A percentile compares a stretch with the other conserved stretches of the same genome.
These are phyloP conservation scores for Meloidogyne hapla DNA, from an alignment of 1,140 invertebrate genomes.

Conservation along the genomic window DNA sequence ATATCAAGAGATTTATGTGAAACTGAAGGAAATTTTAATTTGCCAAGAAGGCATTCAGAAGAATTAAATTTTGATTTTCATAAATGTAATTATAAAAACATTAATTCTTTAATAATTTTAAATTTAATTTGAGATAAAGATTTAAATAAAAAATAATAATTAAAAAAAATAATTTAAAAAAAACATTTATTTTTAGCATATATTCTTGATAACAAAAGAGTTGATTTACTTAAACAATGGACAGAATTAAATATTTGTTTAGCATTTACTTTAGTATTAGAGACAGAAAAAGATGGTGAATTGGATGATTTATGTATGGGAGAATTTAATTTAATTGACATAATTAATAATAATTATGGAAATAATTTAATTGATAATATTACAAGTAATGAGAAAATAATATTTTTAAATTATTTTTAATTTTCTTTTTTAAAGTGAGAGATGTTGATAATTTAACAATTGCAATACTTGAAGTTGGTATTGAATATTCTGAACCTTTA, in stretches of 20 bases:
- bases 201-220: conserved; percentile 39
- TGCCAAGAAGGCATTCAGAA: conserved; percentile 35
- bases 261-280: conserved; percentile 32
- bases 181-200: conserved; percentile 40
- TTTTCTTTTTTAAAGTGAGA: conserved; percentile 18
- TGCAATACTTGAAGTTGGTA: conserved; percentile 28
- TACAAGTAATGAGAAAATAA: background rate
- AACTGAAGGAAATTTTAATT: conserved; percentile 33
- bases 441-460: conserved; percentile 31
- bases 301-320: conserved; percentile 39
- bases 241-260: conserved; percentile 46
- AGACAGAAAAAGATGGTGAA: conserved; percentile 25
- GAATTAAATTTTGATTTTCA: conserved; percentile 44
- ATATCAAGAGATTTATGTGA: conserved; percentile 48
- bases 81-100: too few species aligned
- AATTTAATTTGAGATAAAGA: too few species aligned
- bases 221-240: conserved; percentile 51
- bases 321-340: conserved; percentile 28
- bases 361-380: conserved; percentile 5
- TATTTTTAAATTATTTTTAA: too few species aligned
- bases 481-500: conserved; percentile 28
- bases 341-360: conserved; percentile 22
- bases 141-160: background rate
- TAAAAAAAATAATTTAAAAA: background rate
- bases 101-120: too few species aligned